Conservation (phyloP, 2,113 vertebrate species). For the Thamnaconus septentrionalis region DNA sequence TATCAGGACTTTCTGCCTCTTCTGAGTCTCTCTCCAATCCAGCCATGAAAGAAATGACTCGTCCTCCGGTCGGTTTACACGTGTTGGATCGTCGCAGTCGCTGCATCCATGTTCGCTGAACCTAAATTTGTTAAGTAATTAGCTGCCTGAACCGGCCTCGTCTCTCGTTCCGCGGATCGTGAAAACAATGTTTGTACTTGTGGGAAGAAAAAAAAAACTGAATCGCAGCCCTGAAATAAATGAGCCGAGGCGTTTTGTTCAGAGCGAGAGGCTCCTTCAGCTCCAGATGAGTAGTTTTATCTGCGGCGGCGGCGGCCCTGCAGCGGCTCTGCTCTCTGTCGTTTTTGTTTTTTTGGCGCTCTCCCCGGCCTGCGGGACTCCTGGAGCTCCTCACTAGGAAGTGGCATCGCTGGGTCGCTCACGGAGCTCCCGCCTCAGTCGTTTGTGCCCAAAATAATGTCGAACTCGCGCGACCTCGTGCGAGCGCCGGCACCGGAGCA, state of each 20-base stretch:
- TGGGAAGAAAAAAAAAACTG: too few species aligned
- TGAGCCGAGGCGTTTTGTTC: conserved; percentile 27
- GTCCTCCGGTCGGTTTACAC: neutral
- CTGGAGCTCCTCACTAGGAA: conserved; percentile 35
- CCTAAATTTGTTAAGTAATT: too few species aligned
- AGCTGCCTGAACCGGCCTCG: too few species aligned
- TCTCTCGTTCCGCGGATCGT: too few species aligned
- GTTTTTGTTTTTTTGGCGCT: conserved; percentile 18
- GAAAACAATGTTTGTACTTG: too few species aligned
- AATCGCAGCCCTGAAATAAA: too few species aligned
- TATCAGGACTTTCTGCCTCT: conserved; percentile 20
- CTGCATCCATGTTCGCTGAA: too few species aligned
- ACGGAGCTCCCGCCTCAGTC: too few species aligned
- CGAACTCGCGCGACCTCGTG: too few species aligned
- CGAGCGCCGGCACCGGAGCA: neutral
- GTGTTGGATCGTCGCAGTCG: too few species aligned
- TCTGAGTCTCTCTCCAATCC: conserved; percentile 12
- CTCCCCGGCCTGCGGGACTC: conserved; percentile 37
- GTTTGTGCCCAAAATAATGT: too few species aligned
- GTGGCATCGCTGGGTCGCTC: conserved; percentile 22
- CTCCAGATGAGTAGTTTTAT: conserved; percentile 51
- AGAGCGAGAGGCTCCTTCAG: conserved; percentile 36
- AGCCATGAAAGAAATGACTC: conserved; percentile 24
- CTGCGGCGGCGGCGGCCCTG: conserved; percentile 29
- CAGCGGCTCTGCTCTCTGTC: too few species aligned